Percentiles rank a stretch among this genome's conserved stretches.
phyloP scores from a whole-genome alignment of 2,797 vertebrate genomes.

The Loris lydekkerianus region DNA sequence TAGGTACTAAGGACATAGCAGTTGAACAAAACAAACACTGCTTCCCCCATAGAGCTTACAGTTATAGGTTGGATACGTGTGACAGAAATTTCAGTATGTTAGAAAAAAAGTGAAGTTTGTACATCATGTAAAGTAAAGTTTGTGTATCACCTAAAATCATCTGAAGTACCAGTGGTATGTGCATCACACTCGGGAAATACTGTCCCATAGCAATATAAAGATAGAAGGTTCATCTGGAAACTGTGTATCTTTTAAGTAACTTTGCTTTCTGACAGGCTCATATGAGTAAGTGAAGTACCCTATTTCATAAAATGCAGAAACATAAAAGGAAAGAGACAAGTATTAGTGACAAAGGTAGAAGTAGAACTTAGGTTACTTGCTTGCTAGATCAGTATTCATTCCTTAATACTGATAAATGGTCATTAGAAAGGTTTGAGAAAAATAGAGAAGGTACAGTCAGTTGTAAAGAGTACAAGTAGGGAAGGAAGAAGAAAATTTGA shows the following conservation, averaged over 20 bases:
- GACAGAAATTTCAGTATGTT: neutral
- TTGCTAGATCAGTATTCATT: neutral
- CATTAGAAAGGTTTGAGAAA: neutral
- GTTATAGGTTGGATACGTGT: neutral
- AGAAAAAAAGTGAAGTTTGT: neutral
- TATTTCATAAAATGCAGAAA: slow-evolving; percentile 64
- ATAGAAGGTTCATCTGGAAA: neutral
- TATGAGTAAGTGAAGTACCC: slow-evolving; percentile 34
- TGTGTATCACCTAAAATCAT: neutral
- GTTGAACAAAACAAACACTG: neutral
- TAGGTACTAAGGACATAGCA: neutral
- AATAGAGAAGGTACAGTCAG: neutral
- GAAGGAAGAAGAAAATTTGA: slow-evolving; percentile 28
- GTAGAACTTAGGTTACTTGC: neutral
- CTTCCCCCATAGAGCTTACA: neutral
- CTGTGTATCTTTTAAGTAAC: slow-evolving; percentile 90
- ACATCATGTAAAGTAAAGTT: too few relatives aligned
- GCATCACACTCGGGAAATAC: neutral
- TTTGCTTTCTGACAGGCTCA: slow-evolving; percentile 80
- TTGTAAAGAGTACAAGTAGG: neutral
- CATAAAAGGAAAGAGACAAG: slow-evolving; percentile 3
- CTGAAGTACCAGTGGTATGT: neutral
- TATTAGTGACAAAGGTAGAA: neutral
- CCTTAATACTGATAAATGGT: neutral
- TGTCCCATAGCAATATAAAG: neutral